Base-by-base conservation (phyloP, 37 sponge, comb jelly and placozoan genomes). In the Mnemiopsis leidyi region DNA sequence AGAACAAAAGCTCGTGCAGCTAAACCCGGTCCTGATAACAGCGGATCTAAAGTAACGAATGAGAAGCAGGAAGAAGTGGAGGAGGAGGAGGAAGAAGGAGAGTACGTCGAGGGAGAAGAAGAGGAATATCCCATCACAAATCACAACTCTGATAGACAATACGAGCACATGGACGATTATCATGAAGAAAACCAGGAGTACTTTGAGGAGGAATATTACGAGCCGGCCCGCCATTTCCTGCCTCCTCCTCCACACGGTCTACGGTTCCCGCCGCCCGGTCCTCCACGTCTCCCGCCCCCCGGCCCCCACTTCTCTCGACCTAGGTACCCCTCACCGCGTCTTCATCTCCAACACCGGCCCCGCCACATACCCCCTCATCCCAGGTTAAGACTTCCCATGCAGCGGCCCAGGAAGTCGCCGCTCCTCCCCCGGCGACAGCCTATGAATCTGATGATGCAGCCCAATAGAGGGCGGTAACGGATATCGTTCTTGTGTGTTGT, bases 51-150 rank as follows among this genome's bases (percentile, higher is more conserved):
- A 13, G 36, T 5, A 18, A 2, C 16, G 36, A 23, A 85, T 25
- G 79, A 77, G 35, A 79, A 79, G 82, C 24, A 39, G 25, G 90
- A 20, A n/a, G 16, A 7, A 0, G 36, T 28, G 32, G 36, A 28
- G 25, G 82, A 79, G 3, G 48, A 85, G 18, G 61, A 32, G 23
- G 90, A 85, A 37, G 90, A 85, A 37, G 90, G 48, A 3, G 90
- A 85, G 29, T 13, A 85, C 1, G 61, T 13, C 13, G 90, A 85
- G 90, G 39, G 24, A 25, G 90, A 13, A 1, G 90, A 85, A 28
- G 61, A 37, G 26, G 90, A 85, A 39, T 79, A n/a, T n/a, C n/a
- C n/a, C 18, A 20, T 21, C 18, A 67, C 13, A 13, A 67, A 67
- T 67, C 13, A 67, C 68, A 67, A 67, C 20, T 20, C 13, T 67